Percentiles rank a stretch among this genome's conserved stretches.
phyloP scores from a whole-genome alignment of 1,140 invertebrate species.

The Leguminivora glycinivorella region DNA sequence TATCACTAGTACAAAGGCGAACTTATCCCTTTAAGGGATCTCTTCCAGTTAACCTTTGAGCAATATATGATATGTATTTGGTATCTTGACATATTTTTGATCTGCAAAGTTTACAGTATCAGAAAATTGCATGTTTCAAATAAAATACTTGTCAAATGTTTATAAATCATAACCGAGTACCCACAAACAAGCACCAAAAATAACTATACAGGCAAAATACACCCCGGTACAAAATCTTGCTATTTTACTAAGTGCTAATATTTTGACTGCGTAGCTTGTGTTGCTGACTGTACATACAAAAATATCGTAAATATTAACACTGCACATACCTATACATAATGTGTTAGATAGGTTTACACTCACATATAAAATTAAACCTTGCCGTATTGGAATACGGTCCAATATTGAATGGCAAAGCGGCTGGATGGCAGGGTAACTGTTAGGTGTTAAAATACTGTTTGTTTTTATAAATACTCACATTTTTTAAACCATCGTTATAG shows the following conservation, averaged over 20 bases:
- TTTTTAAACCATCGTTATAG: too few relatives aligned
- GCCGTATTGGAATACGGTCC: not conserved
- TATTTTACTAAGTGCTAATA: not conserved
- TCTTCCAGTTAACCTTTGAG: too few relatives aligned
- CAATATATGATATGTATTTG: too few relatives aligned
- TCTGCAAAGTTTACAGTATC: not conserved
- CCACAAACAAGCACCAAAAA: not conserved
- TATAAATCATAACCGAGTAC: not conserved
- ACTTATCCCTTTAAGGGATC: too few relatives aligned
- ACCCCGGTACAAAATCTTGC: not conserved
- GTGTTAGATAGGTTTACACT: not conserved
- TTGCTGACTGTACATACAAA: not conserved
- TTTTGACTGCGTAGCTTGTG: not conserved
- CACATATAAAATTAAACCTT: not conserved
- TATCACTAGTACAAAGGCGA: too few relatives aligned
- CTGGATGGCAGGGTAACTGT: not conserved
- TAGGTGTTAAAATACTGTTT: too few relatives aligned
- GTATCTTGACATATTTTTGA: too few relatives aligned
- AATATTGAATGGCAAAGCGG: not conserved
- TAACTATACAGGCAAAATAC: not conserved
- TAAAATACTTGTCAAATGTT: not conserved
- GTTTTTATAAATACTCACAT: too few relatives aligned
- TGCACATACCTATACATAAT: conserved; percentile 7
- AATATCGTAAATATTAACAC: not conserved
- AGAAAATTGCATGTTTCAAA: not conserved